These are phyloP conservation scores for Nycticorax nycticorax DNA, from an alignment of 2,113 vertebrate genomes.

Conservation along the genomic window DNA sequence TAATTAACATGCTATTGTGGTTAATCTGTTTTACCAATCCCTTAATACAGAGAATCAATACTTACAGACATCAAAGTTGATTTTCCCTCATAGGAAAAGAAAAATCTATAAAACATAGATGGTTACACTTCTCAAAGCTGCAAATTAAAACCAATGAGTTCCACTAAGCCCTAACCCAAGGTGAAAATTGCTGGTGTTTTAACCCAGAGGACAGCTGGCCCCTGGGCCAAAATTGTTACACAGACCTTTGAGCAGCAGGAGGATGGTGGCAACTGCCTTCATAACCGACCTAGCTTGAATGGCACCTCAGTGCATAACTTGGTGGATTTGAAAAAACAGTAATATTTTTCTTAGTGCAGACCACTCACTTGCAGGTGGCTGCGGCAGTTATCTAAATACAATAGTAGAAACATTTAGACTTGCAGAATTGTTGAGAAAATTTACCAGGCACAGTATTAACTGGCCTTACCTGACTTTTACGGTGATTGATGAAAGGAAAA, in stretches of 20 bases:
- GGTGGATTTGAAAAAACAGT: background rate
- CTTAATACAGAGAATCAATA: slow-evolving; percentile 68
- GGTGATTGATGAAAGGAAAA: background rate
- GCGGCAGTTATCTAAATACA: background rate
- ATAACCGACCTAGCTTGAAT: background rate
- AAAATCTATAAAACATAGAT: slow-evolving; percentile 65
- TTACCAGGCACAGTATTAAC: background rate
- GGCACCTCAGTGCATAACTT: background rate
- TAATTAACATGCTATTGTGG: slow-evolving; percentile 68
- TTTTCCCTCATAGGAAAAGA: slow-evolving; percentile 50
- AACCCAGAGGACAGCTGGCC: background rate
- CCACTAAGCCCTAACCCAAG: slow-evolving; percentile 44
- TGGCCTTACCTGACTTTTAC: background rate
- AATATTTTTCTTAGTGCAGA: background rate
- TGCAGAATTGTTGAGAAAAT: background rate
- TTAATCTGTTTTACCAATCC: slow-evolving; percentile 67
- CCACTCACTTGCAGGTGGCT: background rate
- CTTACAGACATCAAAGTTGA: slow-evolving; percentile 68
- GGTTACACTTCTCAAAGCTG: slow-evolving; percentile 52
- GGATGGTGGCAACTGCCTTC: background rate
- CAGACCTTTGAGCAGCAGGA: background rate
- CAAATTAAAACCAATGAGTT: slow-evolving; percentile 67
- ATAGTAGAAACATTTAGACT: background rate
- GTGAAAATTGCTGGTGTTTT: slow-evolving; percentile 31
- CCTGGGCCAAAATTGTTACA: background rate